Evolutionary conservation across 30 jellyfish, hydroid and myxozoan species (phyloP).

Genomic region (Chironex yamaguchii): DNA sequence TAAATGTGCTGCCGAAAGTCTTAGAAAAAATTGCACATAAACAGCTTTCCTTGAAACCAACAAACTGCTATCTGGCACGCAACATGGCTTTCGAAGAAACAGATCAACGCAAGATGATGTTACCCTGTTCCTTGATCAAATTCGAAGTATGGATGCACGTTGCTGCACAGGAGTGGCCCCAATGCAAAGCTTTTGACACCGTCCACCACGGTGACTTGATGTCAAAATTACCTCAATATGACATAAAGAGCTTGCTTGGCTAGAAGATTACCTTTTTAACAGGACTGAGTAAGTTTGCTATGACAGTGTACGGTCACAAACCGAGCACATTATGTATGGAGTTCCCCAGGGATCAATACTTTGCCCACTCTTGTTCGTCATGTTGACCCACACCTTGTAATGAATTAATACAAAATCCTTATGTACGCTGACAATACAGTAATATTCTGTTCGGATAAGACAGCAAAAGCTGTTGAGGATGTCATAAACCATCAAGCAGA

Average conservation of each 20-base stretch:
- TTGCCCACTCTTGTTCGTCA: constrained; percentile 72
- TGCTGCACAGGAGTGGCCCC: constrained; percentile 66
- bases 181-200: constrained; percentile 49
- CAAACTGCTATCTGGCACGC: constrained; percentile 62
- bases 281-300: constrained; percentile 49
- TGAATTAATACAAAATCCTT: neutral
- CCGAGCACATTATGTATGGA: constrained; percentile 69
- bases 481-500: constrained; percentile 32
- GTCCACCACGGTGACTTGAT: constrained; percentile 40
- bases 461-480: constrained; percentile 49
- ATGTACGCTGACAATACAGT: constrained; percentile 65
- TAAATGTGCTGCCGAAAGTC: neutral
- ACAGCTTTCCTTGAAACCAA: constrained; percentile 53
- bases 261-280: constrained; percentile 53
- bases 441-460: constrained; percentile 23
- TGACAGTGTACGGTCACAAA: constrained; percentile 67
- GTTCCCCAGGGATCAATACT: constrained; percentile 71
- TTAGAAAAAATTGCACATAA: neutral
- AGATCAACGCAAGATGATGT: constrained; percentile 57
- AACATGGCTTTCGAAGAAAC: constrained; percentile 48
- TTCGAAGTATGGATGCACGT: constrained; percentile 61
- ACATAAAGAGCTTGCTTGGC: constrained; percentile 42
- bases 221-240: constrained; percentile 38
- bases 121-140: constrained; percentile 63
- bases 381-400: constrained; percentile 19